Percentiles rank a stretch among this genome's conserved stretches.
Evolutionary conservation across 2,113 vertebrate species (phyloP).

Genomic region (Saguinus midas): DNA sequence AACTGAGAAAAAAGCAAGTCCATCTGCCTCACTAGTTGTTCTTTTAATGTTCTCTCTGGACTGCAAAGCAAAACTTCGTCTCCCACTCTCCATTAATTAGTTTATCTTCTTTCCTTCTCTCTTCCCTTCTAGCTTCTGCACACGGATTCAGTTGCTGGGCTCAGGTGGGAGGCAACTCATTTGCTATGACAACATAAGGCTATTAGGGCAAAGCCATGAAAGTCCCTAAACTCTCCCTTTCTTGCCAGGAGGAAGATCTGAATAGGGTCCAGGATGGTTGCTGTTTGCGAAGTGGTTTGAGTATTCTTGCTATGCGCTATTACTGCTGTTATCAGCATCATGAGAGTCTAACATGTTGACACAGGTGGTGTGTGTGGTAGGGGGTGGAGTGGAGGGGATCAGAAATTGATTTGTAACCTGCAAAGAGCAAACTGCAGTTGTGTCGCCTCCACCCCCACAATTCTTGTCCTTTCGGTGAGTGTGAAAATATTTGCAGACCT

Average conservation of each 20-base stretch:
- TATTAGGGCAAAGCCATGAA: neutral
- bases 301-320: neutral
- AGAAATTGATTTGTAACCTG: conserved; percentile 56
- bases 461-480: neutral
- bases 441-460: neutral
- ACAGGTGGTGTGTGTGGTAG: conserved; percentile 45
- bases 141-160: neutral
- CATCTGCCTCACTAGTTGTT: neutral
- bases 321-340: neutral
- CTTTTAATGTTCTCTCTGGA: neutral
- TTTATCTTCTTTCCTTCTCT: neutral
- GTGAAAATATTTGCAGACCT: conserved; percentile 63
- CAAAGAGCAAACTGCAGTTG: conserved; percentile 30
- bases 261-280: neutral
- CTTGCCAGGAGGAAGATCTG: neutral
- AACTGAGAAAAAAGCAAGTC: neutral
- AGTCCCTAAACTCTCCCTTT: neutral
- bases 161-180: neutral
- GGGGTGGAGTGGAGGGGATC: neutral
- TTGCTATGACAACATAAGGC: neutral
- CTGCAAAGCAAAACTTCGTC: neutral
- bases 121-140: neutral
- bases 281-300: neutral
- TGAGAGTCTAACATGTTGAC: conserved; percentile 26
- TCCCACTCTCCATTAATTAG: neutral